phyloP scores from a whole-genome alignment of 1,140 invertebrate genomes.

The Aplysia californica region DNA sequence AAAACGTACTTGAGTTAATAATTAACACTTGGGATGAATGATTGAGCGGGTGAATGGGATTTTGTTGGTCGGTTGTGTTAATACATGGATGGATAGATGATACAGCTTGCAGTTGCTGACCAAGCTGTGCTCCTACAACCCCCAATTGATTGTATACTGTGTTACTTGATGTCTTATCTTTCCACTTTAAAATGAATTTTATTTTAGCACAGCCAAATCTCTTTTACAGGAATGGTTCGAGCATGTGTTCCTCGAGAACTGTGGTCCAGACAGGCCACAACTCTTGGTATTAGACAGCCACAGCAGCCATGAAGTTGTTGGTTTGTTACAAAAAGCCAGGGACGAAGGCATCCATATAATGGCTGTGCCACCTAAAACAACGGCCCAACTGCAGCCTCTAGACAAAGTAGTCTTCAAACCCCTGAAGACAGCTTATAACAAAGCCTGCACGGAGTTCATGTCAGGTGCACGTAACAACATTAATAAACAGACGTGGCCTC shows the following conservation, averaged over 20 bases:
- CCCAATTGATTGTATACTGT: too few relatives aligned
- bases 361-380: slow-evolving; percentile 46
- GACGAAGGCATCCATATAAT: slow-evolving; percentile 36
- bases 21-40: too few relatives aligned
- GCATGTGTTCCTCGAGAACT: slow-evolving; percentile 39
- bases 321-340: slow-evolving; percentile 28
- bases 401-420: slow-evolving; percentile 41
- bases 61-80: too few relatives aligned
- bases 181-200: too few relatives aligned
- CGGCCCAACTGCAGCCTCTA: slow-evolving; percentile 40
- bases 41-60: too few relatives aligned
- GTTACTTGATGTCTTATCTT: too few relatives aligned
- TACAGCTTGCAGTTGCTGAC: too few relatives aligned
- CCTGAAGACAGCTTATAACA: slow-evolving; percentile 36
- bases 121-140: too few relatives aligned
- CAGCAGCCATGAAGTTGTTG: slow-evolving; percentile 37
- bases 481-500: slow-evolving; percentile 33
- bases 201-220: too few relatives aligned
- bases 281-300: slow-evolving; percentile 39
- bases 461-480: slow-evolving; percentile 22
- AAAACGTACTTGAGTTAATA: too few relatives aligned
- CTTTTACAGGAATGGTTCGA: slow-evolving; percentile 38
- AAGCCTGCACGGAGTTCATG: slow-evolving; percentile 34
- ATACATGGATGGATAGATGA: too few relatives aligned
- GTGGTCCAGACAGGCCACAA: slow-evolving; percentile 35